Percentiles rank a stretch among this genome's conserved stretches.
phyloP scores from a whole-genome alignment of 2,113 vertebrate species.

The Tragelaphus imberbis region DNA sequence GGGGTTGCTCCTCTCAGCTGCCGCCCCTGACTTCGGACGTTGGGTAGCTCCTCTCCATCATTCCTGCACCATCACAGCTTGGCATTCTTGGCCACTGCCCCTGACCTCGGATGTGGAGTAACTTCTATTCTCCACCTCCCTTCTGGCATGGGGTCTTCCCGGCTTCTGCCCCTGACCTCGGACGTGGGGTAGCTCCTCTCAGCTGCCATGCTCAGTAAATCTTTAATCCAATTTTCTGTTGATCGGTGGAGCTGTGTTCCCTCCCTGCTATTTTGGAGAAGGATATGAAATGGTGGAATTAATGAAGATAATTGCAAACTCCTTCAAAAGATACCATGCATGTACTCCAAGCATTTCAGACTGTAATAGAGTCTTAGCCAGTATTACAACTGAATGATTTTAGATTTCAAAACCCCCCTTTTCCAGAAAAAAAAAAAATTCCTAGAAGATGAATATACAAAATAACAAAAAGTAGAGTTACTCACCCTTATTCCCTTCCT shows the following conservation, averaged over 20 bases:
- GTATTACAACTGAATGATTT: neutral
- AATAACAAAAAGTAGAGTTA: neutral
- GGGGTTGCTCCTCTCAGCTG: no score
- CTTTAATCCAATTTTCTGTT: neutral
- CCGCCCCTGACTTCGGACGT: no score
- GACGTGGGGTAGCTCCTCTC: no score
- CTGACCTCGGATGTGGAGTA: no score
- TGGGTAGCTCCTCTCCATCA: no score
- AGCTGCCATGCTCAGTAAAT: neutral
- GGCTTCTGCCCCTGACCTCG: no score
- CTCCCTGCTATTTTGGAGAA: neutral
- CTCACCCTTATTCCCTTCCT: neutral
- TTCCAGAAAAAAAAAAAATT: neutral
- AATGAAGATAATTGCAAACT: neutral
- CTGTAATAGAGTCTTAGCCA: neutral
- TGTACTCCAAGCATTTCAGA: neutral
- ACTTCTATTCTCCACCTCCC: no score
- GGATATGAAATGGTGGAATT: neutral
- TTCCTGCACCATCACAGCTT: no score
- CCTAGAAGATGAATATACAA: no score
- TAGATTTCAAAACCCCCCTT: neutral
- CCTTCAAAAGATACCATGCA: neutral
- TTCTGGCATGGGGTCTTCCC: no score
- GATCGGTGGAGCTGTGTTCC: neutral
- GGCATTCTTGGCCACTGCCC: no score